Conservation (phyloP, 2,113 vertebrate species). For the Seriola dumerili region DNA sequence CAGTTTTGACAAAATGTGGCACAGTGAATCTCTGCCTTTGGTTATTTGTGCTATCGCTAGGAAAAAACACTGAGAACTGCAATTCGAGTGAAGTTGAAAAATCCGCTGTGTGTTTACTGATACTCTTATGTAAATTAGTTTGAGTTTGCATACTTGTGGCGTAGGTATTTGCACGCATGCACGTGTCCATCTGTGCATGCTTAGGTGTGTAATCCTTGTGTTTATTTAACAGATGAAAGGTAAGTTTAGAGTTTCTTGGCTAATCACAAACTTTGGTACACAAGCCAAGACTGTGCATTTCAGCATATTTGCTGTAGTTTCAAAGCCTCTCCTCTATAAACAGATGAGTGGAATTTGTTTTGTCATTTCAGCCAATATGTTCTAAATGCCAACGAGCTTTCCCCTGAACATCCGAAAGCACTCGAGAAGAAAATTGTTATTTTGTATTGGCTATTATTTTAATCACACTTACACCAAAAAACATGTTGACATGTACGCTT, state of each 20-base stretch:
- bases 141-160: not conserved
- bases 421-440: not conserved
- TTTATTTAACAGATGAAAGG: constrained; percentile 10
- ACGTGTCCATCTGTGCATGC: not conserved
- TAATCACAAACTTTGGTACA: constrained; percentile 14
- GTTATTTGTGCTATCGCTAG: not conserved
- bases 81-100: not conserved
- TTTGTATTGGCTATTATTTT: constrained; percentile 9
- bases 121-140: constrained; percentile 3
- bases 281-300: constrained; percentile 13
- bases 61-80: not conserved
- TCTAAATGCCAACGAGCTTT: constrained; percentile 18
- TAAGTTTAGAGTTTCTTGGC: constrained; percentile 29
- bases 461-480: not conserved
- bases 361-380: constrained; percentile 33
- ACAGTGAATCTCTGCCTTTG: not conserved
- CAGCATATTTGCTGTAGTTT: constrained; percentile 29
- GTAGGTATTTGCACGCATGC: not conserved
- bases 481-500: not conserved
- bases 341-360: constrained; percentile 31
- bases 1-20: not conserved
- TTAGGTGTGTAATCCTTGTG: constrained; percentile 12
- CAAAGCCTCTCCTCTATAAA: constrained; percentile 21
- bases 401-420: constrained; percentile 4
- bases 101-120: not conserved